Evolutionary conservation across 2,888 invertebrate genomes (phyloP), one percentile per base, ranked within the genome.

Genomic region (Andricus curvator): DNA sequence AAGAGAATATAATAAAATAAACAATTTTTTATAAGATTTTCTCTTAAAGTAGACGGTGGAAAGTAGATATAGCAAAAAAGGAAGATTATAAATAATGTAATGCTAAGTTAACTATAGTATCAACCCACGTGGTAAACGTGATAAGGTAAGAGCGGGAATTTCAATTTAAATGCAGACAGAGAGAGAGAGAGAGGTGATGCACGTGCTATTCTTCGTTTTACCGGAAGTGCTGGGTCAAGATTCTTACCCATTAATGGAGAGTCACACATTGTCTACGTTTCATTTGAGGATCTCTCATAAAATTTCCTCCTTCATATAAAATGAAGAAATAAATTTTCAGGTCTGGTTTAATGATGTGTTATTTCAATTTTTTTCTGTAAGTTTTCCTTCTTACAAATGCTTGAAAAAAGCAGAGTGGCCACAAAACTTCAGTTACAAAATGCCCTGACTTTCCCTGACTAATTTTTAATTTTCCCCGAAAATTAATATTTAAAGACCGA

Each of bases 131-230:
- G 64, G 25, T 64, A 29, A 25, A 64, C 64, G 64, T 64, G 64
- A 64, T 29, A 64, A 64, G 29, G 25, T 17, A 2, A 64, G 64
- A 29, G 29, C 64, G 29, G 64, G 64, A 64, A 29, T 64, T 29
- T 64, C 64, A 64, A 64, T 64, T 22, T 64, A 64, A 64, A 64
- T 64, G 64, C 64, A 64, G 15, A 29, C 17, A 29, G 64, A 37
- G 3, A 44, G 44, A 4, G 25, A 17, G 29, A 25, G 29, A 17
- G 29, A 22, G 64, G 25, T 15, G 29, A 25, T 25, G n/a, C n/a
- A 4, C 22, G 62, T 62, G 62, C 62, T 25, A 62, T 62, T 62
- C 64, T 64, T 29, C 64, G 64, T 29, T 64, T 64, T 64, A 17
- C 64, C 25, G 29, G 29, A 64, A 64, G 29, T 64, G 64, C 29